Evolutionary conservation across 1,140 invertebrate species (phyloP).

Genomic region (Monomorium pharaonis): DNA sequence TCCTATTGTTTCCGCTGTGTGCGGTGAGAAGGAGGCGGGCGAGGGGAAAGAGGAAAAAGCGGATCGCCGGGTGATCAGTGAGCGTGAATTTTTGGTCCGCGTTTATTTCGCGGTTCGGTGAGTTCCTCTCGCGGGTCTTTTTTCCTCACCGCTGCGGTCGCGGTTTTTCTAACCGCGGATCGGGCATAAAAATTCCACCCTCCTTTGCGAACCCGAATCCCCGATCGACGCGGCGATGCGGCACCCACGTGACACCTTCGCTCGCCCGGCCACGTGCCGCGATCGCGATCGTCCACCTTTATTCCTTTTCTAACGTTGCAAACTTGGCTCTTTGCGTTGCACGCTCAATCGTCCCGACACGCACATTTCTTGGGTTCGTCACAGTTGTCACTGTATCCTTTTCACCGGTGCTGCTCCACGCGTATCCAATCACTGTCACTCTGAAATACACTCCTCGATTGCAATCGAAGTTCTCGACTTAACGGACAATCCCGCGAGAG

Average conservation of each 20-base stretch:
- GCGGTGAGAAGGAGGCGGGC: too few relatives aligned
- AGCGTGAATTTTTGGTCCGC: neutral
- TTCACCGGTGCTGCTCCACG: too few relatives aligned
- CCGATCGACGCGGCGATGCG: neutral
- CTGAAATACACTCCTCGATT: neutral
- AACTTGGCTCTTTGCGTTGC: neutral
- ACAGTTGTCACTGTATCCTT: too few relatives aligned
- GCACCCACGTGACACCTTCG: slow-evolving; percentile 64
- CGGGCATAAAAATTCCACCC: too few relatives aligned
- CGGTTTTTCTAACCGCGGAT: neutral
- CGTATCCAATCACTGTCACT: too few relatives aligned
- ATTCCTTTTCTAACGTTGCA: neutral
- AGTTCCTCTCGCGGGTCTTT: neutral
- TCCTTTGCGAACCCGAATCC: neutral
- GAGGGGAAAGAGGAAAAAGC: neutral
- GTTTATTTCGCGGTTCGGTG: neutral
- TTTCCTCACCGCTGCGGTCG: neutral
- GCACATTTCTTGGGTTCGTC: neutral
- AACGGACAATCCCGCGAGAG: neutral
- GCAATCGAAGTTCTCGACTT: neutral
- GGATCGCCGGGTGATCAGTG: neutral
- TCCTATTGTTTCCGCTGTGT: neutral
- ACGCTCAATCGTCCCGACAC: neutral
- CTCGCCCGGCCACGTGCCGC: slow-evolving; percentile 56
- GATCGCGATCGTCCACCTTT: slow-evolving; percentile 18